phyloP scores from a whole-genome alignment of 2,888 invertebrate genomes.

The Meteorus colon region DNA sequence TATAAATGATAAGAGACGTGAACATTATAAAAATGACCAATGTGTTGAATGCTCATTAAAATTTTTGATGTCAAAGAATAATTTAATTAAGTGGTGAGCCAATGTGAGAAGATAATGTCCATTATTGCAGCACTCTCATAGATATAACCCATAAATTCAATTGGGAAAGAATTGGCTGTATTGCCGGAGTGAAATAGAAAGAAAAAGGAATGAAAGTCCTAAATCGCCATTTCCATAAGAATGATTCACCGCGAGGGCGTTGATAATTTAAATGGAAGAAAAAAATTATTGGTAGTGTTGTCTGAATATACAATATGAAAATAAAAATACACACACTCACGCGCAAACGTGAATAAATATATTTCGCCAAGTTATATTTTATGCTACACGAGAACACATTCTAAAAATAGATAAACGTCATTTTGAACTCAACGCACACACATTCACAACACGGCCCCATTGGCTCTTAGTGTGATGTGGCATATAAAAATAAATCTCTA shows the following conservation, averaged over 20 bases:
- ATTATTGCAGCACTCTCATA: too few species aligned
- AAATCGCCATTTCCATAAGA: not conserved
- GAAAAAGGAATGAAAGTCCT: not conserved
- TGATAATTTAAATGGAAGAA: not conserved
- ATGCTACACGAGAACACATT: not conserved
- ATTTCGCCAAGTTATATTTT: not conserved
- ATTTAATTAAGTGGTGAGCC: too few species aligned
- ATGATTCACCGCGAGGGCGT: not conserved
- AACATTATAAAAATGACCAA: too few species aligned
- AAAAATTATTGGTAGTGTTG: not conserved
- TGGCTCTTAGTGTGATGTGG: constrained; percentile 3
- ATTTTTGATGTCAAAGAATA: too few species aligned
- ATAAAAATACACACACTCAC: not conserved
- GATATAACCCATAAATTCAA: too few species aligned
- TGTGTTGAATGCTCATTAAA: too few species aligned
- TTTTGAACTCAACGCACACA: not conserved
- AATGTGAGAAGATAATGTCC: too few species aligned
- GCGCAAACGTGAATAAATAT: not conserved
- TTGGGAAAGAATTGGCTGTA: too few species aligned
- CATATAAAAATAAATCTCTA: constrained; percentile 1
- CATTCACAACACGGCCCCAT: not conserved
- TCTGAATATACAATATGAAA: not conserved
- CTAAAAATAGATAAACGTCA: constrained; percentile 11
- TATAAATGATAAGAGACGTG: too few species aligned
- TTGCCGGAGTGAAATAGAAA: not conserved